phyloP scores from a whole-genome alignment of 2,113 vertebrate genomes.

The zebrafish (Danio rerio) region DNA sequence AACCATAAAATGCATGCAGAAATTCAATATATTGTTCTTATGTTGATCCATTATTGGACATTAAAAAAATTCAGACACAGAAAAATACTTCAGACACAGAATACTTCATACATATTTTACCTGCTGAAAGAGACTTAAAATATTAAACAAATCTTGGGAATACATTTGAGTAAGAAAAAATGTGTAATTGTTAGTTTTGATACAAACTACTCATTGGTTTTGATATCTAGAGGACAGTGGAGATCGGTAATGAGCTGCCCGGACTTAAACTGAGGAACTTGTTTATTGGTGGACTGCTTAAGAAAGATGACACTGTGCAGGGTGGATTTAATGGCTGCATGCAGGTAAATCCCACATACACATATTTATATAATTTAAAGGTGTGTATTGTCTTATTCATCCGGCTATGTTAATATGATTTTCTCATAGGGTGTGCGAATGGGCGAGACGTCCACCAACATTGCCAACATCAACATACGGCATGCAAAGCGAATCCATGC shows the following conservation, averaged over 20 bases:
- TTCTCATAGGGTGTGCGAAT: slow-evolving; percentile 82
- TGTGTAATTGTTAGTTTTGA: neutral
- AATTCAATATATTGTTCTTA: no score
- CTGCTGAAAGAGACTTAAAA: no score
- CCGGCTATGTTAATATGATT: neutral
- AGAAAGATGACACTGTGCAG: slow-evolving; percentile 75
- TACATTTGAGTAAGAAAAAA: no score
- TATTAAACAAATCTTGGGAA: no score
- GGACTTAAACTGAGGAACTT: slow-evolving; percentile 83
- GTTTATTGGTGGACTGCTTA: slow-evolving; percentile 80
- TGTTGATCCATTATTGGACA: no score
- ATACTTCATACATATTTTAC: no score
- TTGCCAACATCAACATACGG: slow-evolving; percentile 81
- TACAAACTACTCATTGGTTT: slow-evolving; percentile 56
- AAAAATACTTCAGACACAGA: no score
- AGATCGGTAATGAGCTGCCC: slow-evolving; percentile 86
- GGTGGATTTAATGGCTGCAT: slow-evolving; percentile 86
- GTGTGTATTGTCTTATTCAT: neutral
- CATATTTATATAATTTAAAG: neutral
- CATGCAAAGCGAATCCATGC: slow-evolving; percentile 79
- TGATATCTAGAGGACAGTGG: slow-evolving; percentile 76
- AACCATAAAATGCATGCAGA: no score
- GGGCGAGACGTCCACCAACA: slow-evolving; percentile 87
- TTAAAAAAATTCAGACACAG: no score
- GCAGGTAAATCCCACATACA: slow-evolving; percentile 76